A percentile compares a stretch with the other conserved stretches of the same genome.
phyloP scores from a whole-genome alignment of 2,888 invertebrate genomes.

The Drosophila ustulata region DNA sequence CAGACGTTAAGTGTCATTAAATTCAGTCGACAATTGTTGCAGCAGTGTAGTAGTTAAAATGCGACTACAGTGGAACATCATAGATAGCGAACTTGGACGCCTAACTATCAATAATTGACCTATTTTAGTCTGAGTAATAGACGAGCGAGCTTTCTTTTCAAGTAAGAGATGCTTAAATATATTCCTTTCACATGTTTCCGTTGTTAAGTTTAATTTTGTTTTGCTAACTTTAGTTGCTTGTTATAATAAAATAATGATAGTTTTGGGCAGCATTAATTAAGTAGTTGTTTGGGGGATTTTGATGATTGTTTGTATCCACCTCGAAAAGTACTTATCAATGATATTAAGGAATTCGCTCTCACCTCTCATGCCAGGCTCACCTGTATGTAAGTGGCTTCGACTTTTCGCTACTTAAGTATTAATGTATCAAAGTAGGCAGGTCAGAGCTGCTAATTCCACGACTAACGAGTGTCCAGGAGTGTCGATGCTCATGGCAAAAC shows the following conservation, averaged over 20 bases:
- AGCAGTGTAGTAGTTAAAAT: constrained; percentile 24
- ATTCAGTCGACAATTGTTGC: constrained; percentile 59
- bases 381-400: constrained; percentile 29
- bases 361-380: constrained; percentile 11
- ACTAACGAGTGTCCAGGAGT: constrained; percentile 41
- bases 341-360: constrained; percentile 9
- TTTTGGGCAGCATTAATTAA: constrained; percentile 13
- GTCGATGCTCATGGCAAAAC: constrained; percentile 43
- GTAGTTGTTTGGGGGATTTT: constrained; percentile 4
- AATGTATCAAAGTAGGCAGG: constrained; percentile 54
- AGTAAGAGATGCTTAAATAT: too few species aligned
- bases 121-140: too few species aligned
- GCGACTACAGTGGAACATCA: constrained; percentile 22
- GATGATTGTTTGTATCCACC: constrained; percentile 1
- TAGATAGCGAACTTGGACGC: constrained; percentile 1
- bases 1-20: constrained; percentile 69
- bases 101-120: too few species aligned
- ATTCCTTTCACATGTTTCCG: not conserved
- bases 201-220: not conserved
- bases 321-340: constrained; percentile 1
- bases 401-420: constrained; percentile 38
- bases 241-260: constrained; percentile 12
- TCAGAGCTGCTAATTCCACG: constrained; percentile 54
- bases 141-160: too few species aligned
- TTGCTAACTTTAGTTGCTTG: not conserved